Base-by-base conservation (phyloP, 2,113 vertebrate genomes). In the Malurus melanocephalus region DNA sequence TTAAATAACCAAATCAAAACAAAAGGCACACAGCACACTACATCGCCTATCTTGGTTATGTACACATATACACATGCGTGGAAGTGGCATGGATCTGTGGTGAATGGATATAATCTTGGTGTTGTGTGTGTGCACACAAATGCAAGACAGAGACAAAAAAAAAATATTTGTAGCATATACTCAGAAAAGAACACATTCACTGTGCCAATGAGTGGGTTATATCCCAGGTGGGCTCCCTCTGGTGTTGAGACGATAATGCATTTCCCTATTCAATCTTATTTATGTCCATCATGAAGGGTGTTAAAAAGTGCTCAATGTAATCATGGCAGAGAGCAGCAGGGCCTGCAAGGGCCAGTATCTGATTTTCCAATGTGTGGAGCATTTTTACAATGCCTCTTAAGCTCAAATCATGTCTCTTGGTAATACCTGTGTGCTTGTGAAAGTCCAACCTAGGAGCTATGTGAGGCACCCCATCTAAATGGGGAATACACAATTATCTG, bases 1-100 rank as follows among this genome's bases (percentile, higher is more conserved):
- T 94, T 94, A 94, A 95, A 95, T 78, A 60, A 88, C 73, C 78
- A 84, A 86, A 90, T 81, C 72, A 91, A 95, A 94, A 90, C 89
- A 89, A 91, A 45, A 88, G 77, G 56, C 75, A 93, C 28, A 84
- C 49, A 79, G 57, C 61, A 61, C 33, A 86, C 55, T 61, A 72
- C 73, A 71, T 81, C 6, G 1, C 0, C 3, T 66, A 85, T 72
- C 72, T 85, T 79, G 66, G 43, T 89, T 87, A 77, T 42, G 51
- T 45, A 81, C 60, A 88, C 64, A 60, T 14, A 65, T 30, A 81
- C 64, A 76, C 48, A n/a, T 40, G 61, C 6, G 0, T 11, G 3
- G 53, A 65, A 92, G 87, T 81, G 84, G 55, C 74, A 32, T n/a
- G 55, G 74, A 81, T 93, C 80, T 81, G 33, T 22, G 14, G 59